Conservation (phyloP, 2,888 invertebrate species). For the Chymomyza fuscimana region DNA sequence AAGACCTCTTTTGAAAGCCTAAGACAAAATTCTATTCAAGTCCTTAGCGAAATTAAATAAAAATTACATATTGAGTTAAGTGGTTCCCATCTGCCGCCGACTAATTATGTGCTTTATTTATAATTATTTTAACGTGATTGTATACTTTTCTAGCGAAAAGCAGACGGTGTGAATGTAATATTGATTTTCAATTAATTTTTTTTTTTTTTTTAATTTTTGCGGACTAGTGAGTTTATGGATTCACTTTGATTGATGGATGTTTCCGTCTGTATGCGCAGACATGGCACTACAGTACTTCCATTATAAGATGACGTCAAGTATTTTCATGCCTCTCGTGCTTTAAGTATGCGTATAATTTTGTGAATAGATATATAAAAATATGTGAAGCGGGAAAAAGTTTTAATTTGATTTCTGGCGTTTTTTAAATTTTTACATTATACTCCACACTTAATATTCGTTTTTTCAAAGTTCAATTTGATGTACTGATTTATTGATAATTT, state of each 20-base stretch:
- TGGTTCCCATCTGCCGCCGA: no score
- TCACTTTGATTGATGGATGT: background rate
- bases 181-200: background rate
- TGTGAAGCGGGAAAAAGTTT: background rate
- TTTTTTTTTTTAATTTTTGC: background rate
- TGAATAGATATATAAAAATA: background rate
- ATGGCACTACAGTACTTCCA: background rate
- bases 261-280: background rate
- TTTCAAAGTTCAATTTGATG: no score
- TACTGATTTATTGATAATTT: no score
- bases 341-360: slow-evolving; percentile 4
- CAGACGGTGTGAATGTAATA: background rate
- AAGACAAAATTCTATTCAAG: no score
- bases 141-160: background rate
- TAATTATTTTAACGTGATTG: background rate
- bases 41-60: no score
- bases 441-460: no score
- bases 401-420: background rate
- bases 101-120: no score
- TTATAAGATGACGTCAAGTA: background rate
- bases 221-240: background rate
- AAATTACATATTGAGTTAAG: no score
- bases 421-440: no score
- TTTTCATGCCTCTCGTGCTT: background rate
- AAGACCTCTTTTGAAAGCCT: no score